A percentile compares a stretch with the other conserved stretches of the same genome.
Conservation (phyloP, 2,888 invertebrate species). For the Arrhopalites spinosus region DNA sequence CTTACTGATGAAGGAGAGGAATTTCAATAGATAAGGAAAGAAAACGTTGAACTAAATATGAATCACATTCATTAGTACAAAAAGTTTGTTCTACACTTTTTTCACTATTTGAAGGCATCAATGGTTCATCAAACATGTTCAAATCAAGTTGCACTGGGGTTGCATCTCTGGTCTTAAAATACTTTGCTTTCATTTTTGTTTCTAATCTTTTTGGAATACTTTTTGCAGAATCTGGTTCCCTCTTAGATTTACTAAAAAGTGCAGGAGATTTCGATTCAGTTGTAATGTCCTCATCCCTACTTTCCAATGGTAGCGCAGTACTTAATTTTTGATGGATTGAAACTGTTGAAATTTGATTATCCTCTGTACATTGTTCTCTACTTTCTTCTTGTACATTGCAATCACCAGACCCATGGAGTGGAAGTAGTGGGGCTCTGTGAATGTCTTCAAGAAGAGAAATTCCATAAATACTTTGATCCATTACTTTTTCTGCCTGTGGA, state of each 20-base stretch:
- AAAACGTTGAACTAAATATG: conserved; percentile 27
- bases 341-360: neutral
- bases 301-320: neutral
- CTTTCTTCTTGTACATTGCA: neutral
- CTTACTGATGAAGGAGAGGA: conserved; percentile 26
- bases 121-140: conserved; percentile 9
- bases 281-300: neutral
- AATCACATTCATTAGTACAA: conserved; percentile 10
- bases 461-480: too few relatives aligned
- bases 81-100: neutral
- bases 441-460: too few relatives aligned
- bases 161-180: neutral
- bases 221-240: neutral
- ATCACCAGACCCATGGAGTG: neutral
- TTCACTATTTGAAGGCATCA: conserved; percentile 5
- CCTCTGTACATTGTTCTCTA: neutral
- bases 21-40: conserved; percentile 26
- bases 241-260: too few relatives aligned
- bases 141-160: conserved; percentile 9
- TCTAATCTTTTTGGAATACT: too few relatives aligned
- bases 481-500: too few relatives aligned
- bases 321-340: neutral
- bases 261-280: too few relatives aligned
- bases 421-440: too few relatives aligned
- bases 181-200: neutral